Conservation (phyloP, 2,888 invertebrate species). For the Coenonympha glycerion region DNA sequence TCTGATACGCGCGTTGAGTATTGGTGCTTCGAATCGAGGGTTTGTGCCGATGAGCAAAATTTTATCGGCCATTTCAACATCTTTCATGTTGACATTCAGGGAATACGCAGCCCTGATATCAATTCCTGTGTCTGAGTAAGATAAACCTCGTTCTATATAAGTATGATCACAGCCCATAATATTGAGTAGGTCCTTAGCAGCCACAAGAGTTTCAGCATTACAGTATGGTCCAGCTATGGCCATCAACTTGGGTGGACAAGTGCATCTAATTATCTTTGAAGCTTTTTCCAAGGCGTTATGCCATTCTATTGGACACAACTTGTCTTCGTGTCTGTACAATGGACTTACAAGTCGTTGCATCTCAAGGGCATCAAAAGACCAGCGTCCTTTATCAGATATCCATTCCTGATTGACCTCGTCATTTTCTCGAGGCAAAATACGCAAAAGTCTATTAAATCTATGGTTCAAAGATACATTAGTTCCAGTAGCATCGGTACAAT, state of each 20-base stretch:
- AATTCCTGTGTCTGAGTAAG: conserved; percentile 34
- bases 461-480: conserved; percentile 58
- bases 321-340: conserved; percentile 85
- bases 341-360: conserved; percentile 95
- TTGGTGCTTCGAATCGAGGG: conserved; percentile 96
- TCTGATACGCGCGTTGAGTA: conserved; percentile 94
- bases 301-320: conserved; percentile 91
- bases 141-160: conserved; percentile 48
- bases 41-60: conserved; percentile 96
- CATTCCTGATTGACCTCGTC: conserved; percentile 92
- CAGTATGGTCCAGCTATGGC: conserved; percentile 59
- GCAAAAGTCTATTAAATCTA: conserved; percentile 53
- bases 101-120: conserved; percentile 60
- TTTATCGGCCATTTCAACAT: conserved; percentile 83
- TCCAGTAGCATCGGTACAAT: conserved; percentile 65
- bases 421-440: conserved; percentile 60
- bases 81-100: conserved; percentile 81
- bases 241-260: conserved; percentile 72
- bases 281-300: conserved; percentile 87
- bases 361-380: conserved; percentile 97
- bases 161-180: conserved; percentile 53
- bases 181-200: conserved; percentile 60
- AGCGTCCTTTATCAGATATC: conserved; percentile 97
- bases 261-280: conserved; percentile 77
- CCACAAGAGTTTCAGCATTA: conserved; percentile 61